A percentile compares a stretch with the other conserved stretches of the same genome.
Conservation (phyloP, 1,140 invertebrate species). For the Orius insidiosus region DNA sequence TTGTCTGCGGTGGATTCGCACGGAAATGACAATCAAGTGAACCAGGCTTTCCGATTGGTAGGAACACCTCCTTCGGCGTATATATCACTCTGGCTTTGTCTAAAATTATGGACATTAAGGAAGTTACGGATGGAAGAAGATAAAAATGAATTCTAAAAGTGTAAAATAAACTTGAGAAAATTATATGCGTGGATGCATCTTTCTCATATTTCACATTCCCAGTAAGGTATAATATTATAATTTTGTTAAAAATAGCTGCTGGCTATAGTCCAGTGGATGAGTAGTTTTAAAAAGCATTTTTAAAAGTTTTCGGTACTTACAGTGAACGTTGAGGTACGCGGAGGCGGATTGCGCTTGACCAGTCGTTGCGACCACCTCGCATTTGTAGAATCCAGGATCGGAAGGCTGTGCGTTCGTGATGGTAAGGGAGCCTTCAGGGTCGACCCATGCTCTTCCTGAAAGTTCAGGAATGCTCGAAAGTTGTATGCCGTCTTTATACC, state of each 20-base stretch:
- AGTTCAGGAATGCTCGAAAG: conserved; percentile 44
- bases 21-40: conserved; percentile 82
- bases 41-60: conserved; percentile 76
- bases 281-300: too few species aligned
- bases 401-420: conserved; percentile 56
- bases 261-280: too few species aligned
- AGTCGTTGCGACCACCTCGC: conserved; percentile 61
- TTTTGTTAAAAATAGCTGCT: too few species aligned
- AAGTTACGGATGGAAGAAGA: too few species aligned
- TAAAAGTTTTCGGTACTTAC: conserved; percentile 38
- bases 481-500: conserved; percentile 46
- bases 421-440: conserved; percentile 52
- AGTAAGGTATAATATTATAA: too few species aligned
- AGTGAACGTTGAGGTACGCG: conserved; percentile 87
- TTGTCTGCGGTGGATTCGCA: conserved; percentile 83
- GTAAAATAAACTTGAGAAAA: too few species aligned
- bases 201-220: too few species aligned
- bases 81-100: conserved; percentile 85
- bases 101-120: conserved; percentile 31
- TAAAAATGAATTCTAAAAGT: too few species aligned
- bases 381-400: conserved; percentile 78
- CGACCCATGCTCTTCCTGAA: conserved; percentile 35
- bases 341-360: conserved; percentile 67
- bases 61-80: conserved; percentile 68
- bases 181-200: too few species aligned